These are phyloP conservation scores for Biston betularia DNA, from an alignment of 2,888 invertebrate genomes.

Conservation along the genomic window DNA sequence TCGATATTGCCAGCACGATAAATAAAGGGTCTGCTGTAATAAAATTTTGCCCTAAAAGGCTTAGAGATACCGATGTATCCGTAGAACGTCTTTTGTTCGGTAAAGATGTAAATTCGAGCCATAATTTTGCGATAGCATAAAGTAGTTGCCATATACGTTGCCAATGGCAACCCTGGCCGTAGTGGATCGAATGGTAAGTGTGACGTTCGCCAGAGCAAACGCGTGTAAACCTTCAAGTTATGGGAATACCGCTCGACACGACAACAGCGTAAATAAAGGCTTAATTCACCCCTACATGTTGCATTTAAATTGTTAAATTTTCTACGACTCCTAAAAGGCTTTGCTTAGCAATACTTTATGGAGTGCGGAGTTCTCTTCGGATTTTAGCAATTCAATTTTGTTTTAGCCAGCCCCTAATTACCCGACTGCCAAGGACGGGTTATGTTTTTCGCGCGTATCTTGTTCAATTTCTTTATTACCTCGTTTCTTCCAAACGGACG, in stretches of 20 bases:
- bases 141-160: slow-evolving; percentile 44
- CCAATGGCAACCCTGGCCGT: slow-evolving; percentile 40
- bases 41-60: slow-evolving; percentile 44
- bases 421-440: too few species aligned
- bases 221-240: slow-evolving; percentile 55
- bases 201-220: slow-evolving; percentile 47
- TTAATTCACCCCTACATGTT: slow-evolving; percentile 56
- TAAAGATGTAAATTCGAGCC: slow-evolving; percentile 43
- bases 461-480: too few species aligned
- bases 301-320: slow-evolving; percentile 51
- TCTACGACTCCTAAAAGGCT: slow-evolving; percentile 34
- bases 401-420: slow-evolving; percentile 5
- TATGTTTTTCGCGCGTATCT: too few species aligned
- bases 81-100: slow-evolving; percentile 41
- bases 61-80: slow-evolving; percentile 38
- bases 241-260: slow-evolving; percentile 49
- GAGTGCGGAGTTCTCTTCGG: neutral
- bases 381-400: neutral
- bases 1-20: slow-evolving; percentile 36
- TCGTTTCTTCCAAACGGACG: too few species aligned
- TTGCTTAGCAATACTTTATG: slow-evolving; percentile 30
- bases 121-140: slow-evolving; percentile 46
- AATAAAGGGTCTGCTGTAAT: slow-evolving; percentile 36
- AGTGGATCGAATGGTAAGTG: slow-evolving; percentile 44
- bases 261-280: slow-evolving; percentile 56